Evolutionary conservation across 2,797 vertebrate genomes (phyloP).

Genomic region (Glyptemys insculpta): DNA sequence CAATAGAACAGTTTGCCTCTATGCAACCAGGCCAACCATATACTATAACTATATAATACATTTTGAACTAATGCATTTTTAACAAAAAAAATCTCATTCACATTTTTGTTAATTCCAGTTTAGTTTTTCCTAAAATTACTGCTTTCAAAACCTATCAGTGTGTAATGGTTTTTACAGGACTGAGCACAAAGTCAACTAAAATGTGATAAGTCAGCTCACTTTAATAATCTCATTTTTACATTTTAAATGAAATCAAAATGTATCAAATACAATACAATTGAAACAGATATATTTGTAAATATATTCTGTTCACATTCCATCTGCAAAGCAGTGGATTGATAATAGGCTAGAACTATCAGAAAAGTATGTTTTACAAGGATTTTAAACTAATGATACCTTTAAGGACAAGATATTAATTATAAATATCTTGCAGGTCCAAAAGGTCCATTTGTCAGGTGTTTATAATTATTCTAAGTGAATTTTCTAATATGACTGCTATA

Average conservation of each 20-base stretch:
- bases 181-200: neutral
- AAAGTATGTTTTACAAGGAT: slow-evolving; percentile 3
- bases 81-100: neutral
- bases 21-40: neutral
- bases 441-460: neutral
- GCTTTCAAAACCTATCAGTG: neutral
- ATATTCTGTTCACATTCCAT: neutral
- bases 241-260: slow-evolving; percentile 34
- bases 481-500: slow-evolving; percentile 7
- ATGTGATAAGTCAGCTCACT: rapidly evolving
- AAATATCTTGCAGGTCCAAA: slow-evolving; percentile 6
- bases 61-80: neutral
- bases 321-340: neutral
- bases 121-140: neutral
- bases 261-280: neutral
- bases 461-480: neutral
- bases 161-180: neutral
- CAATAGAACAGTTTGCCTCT: slow-evolving; percentile 23
- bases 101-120: neutral
- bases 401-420: slow-evolving; percentile 17
- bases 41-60: neutral
- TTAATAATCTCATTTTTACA: neutral
- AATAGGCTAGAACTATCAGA: slow-evolving; percentile 1
- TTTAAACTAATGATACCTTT: slow-evolving; percentile 40
- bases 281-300: neutral